These are phyloP conservation scores for Zygogramma bicolorata DNA, from an alignment of 2,888 invertebrate genomes.

Conservation along the genomic window DNA sequence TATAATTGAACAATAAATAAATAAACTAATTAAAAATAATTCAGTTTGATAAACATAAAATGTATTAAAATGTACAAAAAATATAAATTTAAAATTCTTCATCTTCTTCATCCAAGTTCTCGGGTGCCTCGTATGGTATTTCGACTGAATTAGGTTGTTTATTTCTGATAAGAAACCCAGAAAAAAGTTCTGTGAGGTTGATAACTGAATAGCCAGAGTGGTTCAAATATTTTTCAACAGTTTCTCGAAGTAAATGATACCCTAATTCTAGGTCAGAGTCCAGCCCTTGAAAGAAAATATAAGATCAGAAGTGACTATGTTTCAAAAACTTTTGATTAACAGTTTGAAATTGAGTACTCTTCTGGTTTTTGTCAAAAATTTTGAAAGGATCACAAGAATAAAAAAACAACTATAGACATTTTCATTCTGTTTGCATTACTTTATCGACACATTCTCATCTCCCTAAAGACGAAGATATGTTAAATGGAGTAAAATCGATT, in stretches of 20 bases:
- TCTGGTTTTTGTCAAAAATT: too few species aligned
- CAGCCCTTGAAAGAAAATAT: constrained; percentile 67
- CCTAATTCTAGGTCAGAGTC: constrained; percentile 70
- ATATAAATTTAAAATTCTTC: constrained; percentile 13
- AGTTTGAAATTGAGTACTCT: too few species aligned
- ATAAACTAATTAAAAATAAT: neutral
- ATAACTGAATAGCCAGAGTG: constrained; percentile 79
- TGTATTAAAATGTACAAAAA: neutral
- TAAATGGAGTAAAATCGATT: too few species aligned
- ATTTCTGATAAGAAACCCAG: constrained; percentile 6
- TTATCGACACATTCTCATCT: too few species aligned
- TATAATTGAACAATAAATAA: constrained; percentile 1
- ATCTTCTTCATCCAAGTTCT: constrained; percentile 14
- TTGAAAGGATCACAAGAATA: too few species aligned
- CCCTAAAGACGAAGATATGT: too few species aligned
- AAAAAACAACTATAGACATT: too few species aligned
- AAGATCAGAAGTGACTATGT: neutral
- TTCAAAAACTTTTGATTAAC: neutral
- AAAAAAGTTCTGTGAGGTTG: constrained; percentile 72
- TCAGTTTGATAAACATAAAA: neutral
- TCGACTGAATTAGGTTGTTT: constrained; percentile 7
- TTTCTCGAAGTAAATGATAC: constrained; percentile 75
- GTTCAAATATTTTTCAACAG: constrained; percentile 75
- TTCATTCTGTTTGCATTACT: too few species aligned
- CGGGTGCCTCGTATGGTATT: neutral